A percentile compares a stretch with the other conserved stretches of the same genome.
phyloP scores from a whole-genome alignment of 2,113 vertebrate species.

The Falco punctatus region DNA sequence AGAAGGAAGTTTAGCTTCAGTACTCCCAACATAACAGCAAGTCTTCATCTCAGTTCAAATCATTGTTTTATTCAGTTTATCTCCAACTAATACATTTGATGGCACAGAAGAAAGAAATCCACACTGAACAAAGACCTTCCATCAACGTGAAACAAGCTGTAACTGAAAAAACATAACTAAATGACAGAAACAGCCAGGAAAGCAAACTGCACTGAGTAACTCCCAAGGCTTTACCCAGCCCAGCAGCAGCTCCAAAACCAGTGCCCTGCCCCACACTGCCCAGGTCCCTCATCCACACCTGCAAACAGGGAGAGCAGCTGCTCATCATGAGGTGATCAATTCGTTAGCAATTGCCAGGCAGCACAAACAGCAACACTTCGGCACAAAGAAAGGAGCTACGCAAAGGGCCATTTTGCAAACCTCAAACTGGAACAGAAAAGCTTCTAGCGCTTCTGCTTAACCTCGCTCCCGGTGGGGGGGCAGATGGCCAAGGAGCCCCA shows the following conservation, averaged over 20 bases:
- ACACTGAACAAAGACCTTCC: background rate
- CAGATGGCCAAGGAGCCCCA: accelerated
- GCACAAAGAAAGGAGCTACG: accelerated
- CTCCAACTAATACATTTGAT: background rate
- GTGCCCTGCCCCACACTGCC: background rate
- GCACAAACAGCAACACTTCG: background rate
- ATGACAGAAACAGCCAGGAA: background rate
- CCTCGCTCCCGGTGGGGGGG: accelerated
- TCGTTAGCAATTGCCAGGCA: accelerated
- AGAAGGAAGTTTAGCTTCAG: background rate
- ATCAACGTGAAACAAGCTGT: background rate
- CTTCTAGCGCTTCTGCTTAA: background rate
- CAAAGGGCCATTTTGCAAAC: background rate
- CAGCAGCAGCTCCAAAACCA: background rate
- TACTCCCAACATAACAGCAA: accelerated
- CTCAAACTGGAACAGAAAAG: background rate
- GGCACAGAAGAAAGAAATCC: background rate
- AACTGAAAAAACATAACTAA: background rate
- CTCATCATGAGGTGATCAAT: background rate
- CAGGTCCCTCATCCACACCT: background rate
- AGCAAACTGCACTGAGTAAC: accelerated
- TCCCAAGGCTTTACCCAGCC: background rate
- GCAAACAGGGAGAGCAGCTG: background rate
- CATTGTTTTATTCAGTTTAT: background rate
- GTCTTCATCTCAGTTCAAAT: background rate